Evolutionary conservation across 2,113 vertebrate species (phyloP).

Genomic region (Leptocoma aspasia): DNA sequence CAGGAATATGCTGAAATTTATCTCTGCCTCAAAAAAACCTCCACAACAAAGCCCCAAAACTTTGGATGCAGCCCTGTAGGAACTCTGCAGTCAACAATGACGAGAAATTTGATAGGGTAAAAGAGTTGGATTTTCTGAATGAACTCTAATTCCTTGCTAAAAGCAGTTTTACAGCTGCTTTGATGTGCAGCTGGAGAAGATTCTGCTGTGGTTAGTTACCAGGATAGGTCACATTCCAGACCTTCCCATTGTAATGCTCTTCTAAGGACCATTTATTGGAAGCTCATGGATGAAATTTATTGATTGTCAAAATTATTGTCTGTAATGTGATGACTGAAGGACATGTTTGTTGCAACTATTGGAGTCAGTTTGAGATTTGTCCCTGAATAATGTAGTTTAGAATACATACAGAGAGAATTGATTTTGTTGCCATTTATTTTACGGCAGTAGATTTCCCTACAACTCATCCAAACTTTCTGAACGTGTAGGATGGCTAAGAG

Average conservation of each 20-base stretch:
- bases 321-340: background rate
- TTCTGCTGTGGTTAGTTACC: background rate
- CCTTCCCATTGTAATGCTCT: background rate
- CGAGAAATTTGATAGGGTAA: background rate
- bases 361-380: background rate
- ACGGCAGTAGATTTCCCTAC: background rate
- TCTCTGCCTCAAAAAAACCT: background rate
- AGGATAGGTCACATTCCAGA: conserved; percentile 3
- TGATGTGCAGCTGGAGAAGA: conserved; percentile 19
- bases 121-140: background rate
- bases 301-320: background rate
- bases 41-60: background rate
- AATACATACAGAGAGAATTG: background rate
- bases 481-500: background rate
- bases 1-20: background rate
- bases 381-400: background rate
- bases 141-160: background rate
- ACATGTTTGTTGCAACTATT: background rate
- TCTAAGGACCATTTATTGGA: background rate
- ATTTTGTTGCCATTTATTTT: background rate
- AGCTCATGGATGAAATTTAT: background rate
- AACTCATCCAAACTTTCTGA: background rate
- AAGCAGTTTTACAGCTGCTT: background rate
- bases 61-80: background rate
- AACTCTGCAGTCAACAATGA: background rate